Evolutionary conservation across 2,888 invertebrate genomes (phyloP), one percentile per base, ranked within the genome.

Genomic region (Folsomia manolachei): DNA sequence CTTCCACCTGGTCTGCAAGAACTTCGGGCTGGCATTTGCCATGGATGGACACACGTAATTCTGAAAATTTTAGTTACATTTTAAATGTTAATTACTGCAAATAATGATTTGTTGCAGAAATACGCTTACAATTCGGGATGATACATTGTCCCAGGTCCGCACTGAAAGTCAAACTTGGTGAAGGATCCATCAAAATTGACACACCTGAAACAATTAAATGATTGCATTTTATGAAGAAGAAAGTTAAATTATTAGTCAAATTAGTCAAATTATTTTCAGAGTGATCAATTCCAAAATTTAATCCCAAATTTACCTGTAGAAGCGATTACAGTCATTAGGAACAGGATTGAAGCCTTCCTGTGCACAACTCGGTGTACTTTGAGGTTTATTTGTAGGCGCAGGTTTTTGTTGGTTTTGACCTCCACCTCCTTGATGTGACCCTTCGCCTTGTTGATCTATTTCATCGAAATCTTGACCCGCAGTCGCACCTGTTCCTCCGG

Each of bases 61-160:
- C 74, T 74, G 27, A 4, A 61, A 64, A 64, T 24, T 18, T 60
- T 7, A n/a, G 19, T 56, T 51, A 51, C 51, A 51, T n/a, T n/a
- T n/a, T n/a, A n/a, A n/a, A 19, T 56, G 56, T 56, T 56, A 9
- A 56, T 56, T 56, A n/a, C 19, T 69, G 18, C 19, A 25, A 24
- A 67, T 27, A 11, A 21, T 25, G 21, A 25, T 19, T 9, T 68
- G 7, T 25, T 11, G 19, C 18, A 25, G 26, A 27, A 39, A 25
- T 62, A 1, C 19, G 61, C 69, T 65, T 69, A 74, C 74, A 71
- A 67, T 60, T 73, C 75, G 21, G 71, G 76, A 65, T 79, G 76
- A 27, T 71, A 79, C 19, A 76, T 75, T 1, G 77, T 79, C 68
- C 79, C 79, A 1, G 75, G 76, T n/a, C 76, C 77, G 66, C 79